Evolutionary conservation across 30 jellyfish, hydroid and myxozoan species (phyloP), one percentile per base, ranked within the genome.

Genomic region (Cassiopea xamachana): DNA sequence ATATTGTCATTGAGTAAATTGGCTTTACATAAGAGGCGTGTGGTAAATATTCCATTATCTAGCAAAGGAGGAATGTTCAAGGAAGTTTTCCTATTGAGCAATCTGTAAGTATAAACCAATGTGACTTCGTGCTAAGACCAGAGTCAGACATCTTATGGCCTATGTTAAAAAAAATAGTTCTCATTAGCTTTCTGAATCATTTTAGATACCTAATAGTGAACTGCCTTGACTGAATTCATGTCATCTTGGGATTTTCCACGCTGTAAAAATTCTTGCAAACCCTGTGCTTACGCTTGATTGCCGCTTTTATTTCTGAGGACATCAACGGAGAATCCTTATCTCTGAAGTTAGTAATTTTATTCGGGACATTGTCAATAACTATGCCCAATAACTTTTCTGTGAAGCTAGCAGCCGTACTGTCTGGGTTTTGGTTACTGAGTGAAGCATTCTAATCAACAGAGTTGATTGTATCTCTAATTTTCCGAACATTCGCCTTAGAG

Each of bases 121-220:
- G 60, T 62, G 85, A 62, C 64, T 84, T 73, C 19, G 43, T 18
- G 51, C 86, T 86, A 6, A 0, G 73, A 59, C 59, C 47, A 27
- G 86, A 77, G 51, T 68, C 92, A 1, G 79, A 19, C 15, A 84
- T 49, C 55, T 84, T 84, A 45, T 86, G 86, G 9, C 64, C 64
- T 51, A 51, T 2, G 4, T 4, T 51, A n/a, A 2, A 84, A 48
- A 15, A 1, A 69, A 58, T 84, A 84, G 7, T 69, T 70, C 9
- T 84, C 86, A 27, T 69, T 84, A 18, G 92, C 92, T 19, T 84
- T 46, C 2, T 4, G 7, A 45, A 69, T 71, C 91, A 83, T 83
- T 83, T 83, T 50, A n/a, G n/a, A n/a, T n/a, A n/a, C n/a, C n/a
- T n/a, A n/a, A n/a, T n/a, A n/a, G n/a, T n/a, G n/a, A n/a, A n/a